Evolutionary conservation across 2,888 invertebrate genomes (phyloP).

Genomic region (Macaria notata): DNA sequence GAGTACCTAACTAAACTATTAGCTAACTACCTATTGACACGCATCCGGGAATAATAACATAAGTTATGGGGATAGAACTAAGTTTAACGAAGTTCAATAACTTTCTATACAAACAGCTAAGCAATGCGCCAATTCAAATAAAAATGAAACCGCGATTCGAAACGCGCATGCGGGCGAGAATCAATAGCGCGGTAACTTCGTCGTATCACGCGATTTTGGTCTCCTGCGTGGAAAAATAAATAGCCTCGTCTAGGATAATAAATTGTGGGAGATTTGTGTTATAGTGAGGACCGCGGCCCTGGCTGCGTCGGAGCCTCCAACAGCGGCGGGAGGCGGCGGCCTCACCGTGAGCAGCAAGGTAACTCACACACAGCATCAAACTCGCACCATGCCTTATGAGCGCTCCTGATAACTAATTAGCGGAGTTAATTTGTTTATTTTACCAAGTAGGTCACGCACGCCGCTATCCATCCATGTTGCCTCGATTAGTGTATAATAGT

Average conservation of each 20-base stretch:
- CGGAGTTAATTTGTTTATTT: slow-evolving; percentile 18
- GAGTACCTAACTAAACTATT: neutral
- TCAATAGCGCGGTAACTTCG: slow-evolving; percentile 31
- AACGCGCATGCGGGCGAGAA: slow-evolving; percentile 33
- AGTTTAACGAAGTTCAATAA: slow-evolving; percentile 21
- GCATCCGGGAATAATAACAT: slow-evolving; percentile 5
- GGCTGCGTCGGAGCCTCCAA: slow-evolving; percentile 70
- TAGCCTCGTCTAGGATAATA: slow-evolving; percentile 30
- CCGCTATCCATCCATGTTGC: slow-evolving; percentile 9
- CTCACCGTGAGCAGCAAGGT: slow-evolving; percentile 81
- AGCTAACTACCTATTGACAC: slow-evolving; percentile 9
- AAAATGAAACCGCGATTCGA: slow-evolving; percentile 26
- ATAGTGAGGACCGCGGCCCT: slow-evolving; percentile 61
- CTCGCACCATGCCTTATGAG: slow-evolving; percentile 3
- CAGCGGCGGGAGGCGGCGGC: slow-evolving; percentile 75
- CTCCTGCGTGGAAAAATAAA: slow-evolving; percentile 29
- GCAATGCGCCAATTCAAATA: slow-evolving; percentile 25
- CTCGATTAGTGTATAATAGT: slow-evolving; percentile 11
- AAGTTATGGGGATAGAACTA: slow-evolving; percentile 6
- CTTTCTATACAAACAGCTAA: slow-evolving; percentile 22
- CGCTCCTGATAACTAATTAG: slow-evolving; percentile 18
- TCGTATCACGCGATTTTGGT: slow-evolving; percentile 30
- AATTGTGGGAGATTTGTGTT: slow-evolving; percentile 37
- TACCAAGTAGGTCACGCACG: slow-evolving; percentile 18
- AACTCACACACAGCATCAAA: slow-evolving; percentile 10